These are phyloP conservation scores for Heteropelma amictum DNA, from an alignment of 2,888 invertebrate genomes.

Conservation along the genomic window DNA sequence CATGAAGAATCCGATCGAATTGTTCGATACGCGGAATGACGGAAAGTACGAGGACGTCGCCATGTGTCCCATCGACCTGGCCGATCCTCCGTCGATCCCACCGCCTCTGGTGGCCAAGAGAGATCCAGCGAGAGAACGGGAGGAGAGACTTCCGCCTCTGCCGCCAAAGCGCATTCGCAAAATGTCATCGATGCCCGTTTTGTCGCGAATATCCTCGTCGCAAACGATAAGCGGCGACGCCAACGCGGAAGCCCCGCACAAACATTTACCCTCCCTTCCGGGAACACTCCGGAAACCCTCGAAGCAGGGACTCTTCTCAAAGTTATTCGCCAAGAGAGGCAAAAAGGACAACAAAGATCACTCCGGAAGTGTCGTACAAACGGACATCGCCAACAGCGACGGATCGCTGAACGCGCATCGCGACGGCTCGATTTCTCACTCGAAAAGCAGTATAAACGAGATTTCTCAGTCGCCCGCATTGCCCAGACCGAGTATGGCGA, in stretches of 20 bases:
- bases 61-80: constrained; percentile 69
- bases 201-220: constrained; percentile 68
- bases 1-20: constrained; percentile 88
- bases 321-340: constrained; percentile 81
- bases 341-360: constrained; percentile 77
- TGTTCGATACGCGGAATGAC: constrained; percentile 78
- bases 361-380: not conserved
- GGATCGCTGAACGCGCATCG: constrained; percentile 51
- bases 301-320: constrained; percentile 83
- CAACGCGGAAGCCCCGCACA: constrained; percentile 77
- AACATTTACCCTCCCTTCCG: constrained; percentile 80
- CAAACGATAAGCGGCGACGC: constrained; percentile 59
- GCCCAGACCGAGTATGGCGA: constrained; percentile 65
- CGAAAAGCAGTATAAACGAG: constrained; percentile 54
- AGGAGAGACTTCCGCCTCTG: constrained; percentile 85
- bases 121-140: constrained; percentile 79
- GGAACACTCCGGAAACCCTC: constrained; percentile 80
- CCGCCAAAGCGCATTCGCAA: constrained; percentile 86
- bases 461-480: constrained; percentile 52
- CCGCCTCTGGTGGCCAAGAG: constrained; percentile 74
- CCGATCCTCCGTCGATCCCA: constrained; percentile 61
- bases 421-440: constrained; percentile 49
- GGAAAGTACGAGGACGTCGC: constrained; percentile 82
- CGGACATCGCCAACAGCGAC: constrained; percentile 53
- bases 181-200: constrained; percentile 74